phyloP scores from a whole-genome alignment of 2,888 invertebrate species.

The Plebejus melissa region DNA sequence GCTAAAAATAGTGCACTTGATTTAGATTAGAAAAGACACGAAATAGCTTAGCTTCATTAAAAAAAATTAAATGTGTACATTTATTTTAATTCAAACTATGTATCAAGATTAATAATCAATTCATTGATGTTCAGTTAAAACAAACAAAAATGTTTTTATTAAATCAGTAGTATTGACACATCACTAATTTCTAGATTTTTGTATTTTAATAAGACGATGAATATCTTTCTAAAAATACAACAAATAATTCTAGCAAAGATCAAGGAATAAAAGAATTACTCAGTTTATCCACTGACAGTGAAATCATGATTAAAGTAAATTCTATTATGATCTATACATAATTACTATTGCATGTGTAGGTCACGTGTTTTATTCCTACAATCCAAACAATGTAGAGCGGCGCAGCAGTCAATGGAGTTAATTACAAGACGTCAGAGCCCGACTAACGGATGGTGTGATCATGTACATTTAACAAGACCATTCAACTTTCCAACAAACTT shows the following conservation, averaged over 20 bases:
- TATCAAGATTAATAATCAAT: not conserved
- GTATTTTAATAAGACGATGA: not conserved
- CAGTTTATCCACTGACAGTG: not conserved
- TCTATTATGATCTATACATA: not conserved
- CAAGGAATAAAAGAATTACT: not conserved
- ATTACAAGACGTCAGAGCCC: slow-evolving; percentile 56
- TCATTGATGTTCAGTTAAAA: not conserved
- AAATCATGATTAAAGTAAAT: not conserved
- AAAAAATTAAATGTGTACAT: no score
- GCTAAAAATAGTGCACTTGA: not conserved
- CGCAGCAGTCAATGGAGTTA: slow-evolving; percentile 58
- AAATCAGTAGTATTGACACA: no score
- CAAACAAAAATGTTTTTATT: not conserved
- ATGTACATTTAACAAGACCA: slow-evolving; percentile 56
- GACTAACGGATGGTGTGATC: slow-evolving; percentile 46
- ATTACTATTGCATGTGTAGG: slow-evolving; percentile 25
- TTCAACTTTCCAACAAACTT: slow-evolving; percentile 51
- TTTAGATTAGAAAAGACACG: not conserved
- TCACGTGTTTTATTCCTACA: slow-evolving; percentile 43
- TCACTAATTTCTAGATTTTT: no score
- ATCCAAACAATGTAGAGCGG: slow-evolving; percentile 47
- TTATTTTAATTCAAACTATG: not conserved
- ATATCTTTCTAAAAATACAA: not conserved
- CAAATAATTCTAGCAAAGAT: not conserved
- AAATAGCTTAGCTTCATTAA: not conserved